Conservation (phyloP, 2,888 invertebrate genomes). For the Lucinisca nassula region DNA sequence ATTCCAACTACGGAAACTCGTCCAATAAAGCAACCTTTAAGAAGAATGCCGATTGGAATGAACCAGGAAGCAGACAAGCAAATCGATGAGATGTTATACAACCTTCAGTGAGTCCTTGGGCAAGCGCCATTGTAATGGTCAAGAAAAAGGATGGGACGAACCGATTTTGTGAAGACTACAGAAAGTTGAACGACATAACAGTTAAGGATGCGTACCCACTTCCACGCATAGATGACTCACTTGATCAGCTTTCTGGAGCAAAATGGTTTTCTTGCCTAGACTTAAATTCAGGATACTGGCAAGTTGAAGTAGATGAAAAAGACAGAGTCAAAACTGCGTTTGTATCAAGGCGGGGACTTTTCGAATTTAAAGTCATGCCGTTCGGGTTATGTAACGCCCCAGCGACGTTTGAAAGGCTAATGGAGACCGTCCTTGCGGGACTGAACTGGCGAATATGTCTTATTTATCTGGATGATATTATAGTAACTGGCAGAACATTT, state of each 20-base stretch:
- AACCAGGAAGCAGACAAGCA: background rate
- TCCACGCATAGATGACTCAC: background rate
- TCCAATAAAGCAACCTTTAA: slow-evolving; percentile 54
- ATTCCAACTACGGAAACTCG: slow-evolving; percentile 49
- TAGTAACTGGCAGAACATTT: too few relatives aligned
- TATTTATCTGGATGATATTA: too few relatives aligned
- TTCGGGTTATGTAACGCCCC: background rate
- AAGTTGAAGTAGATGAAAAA: background rate
- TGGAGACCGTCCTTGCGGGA: background rate
- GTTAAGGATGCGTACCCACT: slow-evolving; percentile 17
- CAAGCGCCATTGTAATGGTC: background rate
- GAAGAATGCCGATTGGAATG: slow-evolving; percentile 22
- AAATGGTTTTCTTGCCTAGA: slow-evolving; percentile 17
- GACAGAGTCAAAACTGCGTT: background rate
- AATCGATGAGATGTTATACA: slow-evolving; percentile 5
- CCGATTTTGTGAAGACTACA: background rate
- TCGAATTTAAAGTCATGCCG: background rate
- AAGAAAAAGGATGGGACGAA: background rate
- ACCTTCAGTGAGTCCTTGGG: background rate
- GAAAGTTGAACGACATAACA: background rate
- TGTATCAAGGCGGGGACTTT: background rate
- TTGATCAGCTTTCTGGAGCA: background rate
- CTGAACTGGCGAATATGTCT: too few relatives aligned
- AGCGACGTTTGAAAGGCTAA: background rate
- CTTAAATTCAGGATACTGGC: slow-evolving; percentile 13